Base-by-base conservation (phyloP, 92 coral and sea anemone species). In the Phenganax stokvisi region DNA sequence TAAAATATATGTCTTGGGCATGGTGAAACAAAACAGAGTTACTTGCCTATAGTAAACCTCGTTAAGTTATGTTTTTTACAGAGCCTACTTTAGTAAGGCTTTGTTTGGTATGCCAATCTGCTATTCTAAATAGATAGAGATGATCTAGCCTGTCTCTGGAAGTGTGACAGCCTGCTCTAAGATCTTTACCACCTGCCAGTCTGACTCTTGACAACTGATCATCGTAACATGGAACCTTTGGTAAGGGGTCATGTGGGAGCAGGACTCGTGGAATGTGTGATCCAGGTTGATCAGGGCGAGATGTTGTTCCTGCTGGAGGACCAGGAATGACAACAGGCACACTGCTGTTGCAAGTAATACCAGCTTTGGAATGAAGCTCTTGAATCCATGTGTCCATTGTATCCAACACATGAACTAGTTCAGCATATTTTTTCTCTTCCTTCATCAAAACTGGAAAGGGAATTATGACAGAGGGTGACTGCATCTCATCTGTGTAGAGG, bases 191-290 rank as follows among this genome's bases (percentile, higher is more conserved):
- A 31, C 75, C 75, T 30, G 75, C 75, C 57, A 71, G 75, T 51
- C 77, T 51, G 30, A 72, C 77, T 72, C 77, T 47, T 54, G 57
- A 72, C 77, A 72, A 31, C 77, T 72, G 77, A 54, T 72, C 77
- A 52, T 57, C 77, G 51, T 72, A 72, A 44, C 77, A 72, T 72
- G 77, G 77, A 52, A 72, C 77, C 77, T 72, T 72, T 72, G 77
- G 77, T 72, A 72, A 54, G 20, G 57, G 60, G 37, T 72, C 60
- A 17, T 72, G 57, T 17, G 77, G 77, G 29, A 59, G 77, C 3
- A 72, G 77, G 57, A 7, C 58, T 11, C 77, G 77, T 12, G 77
- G 77, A 27, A 72, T 72, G 37, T 72, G 57, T 72, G 77, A 15
- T 54, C 77, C 77, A 31, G 77, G 77, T 52, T 72, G 77, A 44